Conservation (phyloP, 1,140 invertebrate species). For the Ganaspis sp. region DNA sequence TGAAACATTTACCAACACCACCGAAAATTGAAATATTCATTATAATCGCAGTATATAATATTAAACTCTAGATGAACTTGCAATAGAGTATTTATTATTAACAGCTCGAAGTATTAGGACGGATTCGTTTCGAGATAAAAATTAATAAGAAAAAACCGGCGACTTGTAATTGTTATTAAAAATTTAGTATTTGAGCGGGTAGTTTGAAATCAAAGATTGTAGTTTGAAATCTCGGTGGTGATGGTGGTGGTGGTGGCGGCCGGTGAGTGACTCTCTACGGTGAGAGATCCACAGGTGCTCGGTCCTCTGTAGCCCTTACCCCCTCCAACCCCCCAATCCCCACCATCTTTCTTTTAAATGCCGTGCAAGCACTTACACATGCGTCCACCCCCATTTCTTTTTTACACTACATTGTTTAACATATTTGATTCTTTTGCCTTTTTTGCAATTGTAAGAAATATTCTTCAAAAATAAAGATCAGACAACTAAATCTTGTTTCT, state of each 20-base stretch:
- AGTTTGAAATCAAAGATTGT: slow-evolving; percentile 39
- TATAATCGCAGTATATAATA: neutral
- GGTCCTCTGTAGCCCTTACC: slow-evolving; percentile 61
- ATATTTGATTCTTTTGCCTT: neutral
- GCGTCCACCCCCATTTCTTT: slow-evolving; percentile 24
- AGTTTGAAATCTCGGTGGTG: slow-evolving; percentile 37
- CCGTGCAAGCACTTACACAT: slow-evolving; percentile 36
- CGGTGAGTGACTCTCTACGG: slow-evolving; percentile 74
- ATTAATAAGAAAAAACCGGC: neutral
- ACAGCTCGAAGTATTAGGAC: neutral
- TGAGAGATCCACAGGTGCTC: slow-evolving; percentile 75
- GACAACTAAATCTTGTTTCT: too few species aligned
- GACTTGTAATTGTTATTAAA: neutral
- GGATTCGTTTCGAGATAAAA: neutral
- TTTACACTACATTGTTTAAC: slow-evolving; percentile 26
- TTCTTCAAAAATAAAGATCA: neutral
- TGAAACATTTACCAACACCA: neutral
- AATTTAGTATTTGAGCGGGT: neutral
- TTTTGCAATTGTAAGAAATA: too few species aligned
- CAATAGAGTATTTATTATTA: neutral
- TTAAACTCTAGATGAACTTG: neutral
- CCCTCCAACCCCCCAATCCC: slow-evolving; percentile 51
- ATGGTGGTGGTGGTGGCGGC: slow-evolving; percentile 69
- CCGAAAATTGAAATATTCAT: neutral
- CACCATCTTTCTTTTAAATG: slow-evolving; percentile 51